phyloP scores from a whole-genome alignment of 1,140 invertebrate genomes.

The Drosophila obscura region DNA sequence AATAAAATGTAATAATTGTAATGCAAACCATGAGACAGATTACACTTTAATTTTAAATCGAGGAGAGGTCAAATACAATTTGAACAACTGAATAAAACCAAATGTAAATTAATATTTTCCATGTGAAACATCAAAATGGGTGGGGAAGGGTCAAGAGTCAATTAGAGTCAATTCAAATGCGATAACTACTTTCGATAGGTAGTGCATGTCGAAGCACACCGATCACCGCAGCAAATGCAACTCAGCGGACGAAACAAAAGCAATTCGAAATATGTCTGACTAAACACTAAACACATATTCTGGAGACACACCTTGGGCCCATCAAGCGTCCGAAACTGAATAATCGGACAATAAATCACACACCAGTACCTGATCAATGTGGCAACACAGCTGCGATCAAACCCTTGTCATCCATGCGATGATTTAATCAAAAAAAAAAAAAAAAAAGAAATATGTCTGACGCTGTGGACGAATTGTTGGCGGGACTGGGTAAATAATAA shows the following conservation, averaged over 20 bases:
- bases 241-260: background rate
- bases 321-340: no score
- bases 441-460: constrained; percentile 64
- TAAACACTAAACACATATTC: no score
- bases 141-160: background rate
- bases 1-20: constrained; percentile 86
- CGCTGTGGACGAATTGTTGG: constrained; percentile 63
- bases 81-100: constrained; percentile 70
- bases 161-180: constrained; percentile 5
- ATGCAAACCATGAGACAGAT: constrained; percentile 65
- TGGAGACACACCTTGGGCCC: no score
- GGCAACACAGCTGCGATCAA: no score
- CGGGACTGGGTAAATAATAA: constrained; percentile 63
- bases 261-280: constrained; percentile 58
- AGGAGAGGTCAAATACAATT: constrained; percentile 71
- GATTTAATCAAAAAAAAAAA: no score
- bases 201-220: background rate
- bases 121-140: constrained; percentile 1
- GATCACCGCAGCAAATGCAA: background rate
- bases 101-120: constrained; percentile 32
- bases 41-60: constrained; percentile 78
- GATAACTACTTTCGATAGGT: constrained; percentile 10
- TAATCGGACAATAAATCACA: no score
- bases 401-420: no score
- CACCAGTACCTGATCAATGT: no score